Conservation (phyloP, 64 coral and sea anemone species). For the Pachyseris speciosa region DNA sequence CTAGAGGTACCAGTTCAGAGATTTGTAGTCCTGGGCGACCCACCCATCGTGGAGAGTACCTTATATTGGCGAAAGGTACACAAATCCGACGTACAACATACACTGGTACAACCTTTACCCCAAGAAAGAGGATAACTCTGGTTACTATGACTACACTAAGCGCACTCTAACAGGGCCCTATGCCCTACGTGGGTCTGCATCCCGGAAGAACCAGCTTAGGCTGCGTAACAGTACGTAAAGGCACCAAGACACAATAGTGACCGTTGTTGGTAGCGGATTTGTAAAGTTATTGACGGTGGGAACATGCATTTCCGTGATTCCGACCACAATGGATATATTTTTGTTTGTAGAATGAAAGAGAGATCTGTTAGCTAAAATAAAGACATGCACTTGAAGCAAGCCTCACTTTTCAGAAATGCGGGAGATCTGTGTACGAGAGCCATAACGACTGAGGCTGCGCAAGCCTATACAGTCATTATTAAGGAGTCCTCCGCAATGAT, state of each 20-base stretch:
- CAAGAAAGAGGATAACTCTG: slow-evolving; percentile 73
- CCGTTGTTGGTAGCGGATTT: slow-evolving; percentile 57
- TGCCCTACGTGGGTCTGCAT: slow-evolving; percentile 48
- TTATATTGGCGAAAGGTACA: slow-evolving; percentile 5
- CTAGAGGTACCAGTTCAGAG: too few species aligned
- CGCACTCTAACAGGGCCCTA: slow-evolving; percentile 23
- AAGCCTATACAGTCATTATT: too few species aligned
- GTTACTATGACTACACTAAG: slow-evolving; percentile 68
- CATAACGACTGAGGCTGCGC: too few species aligned
- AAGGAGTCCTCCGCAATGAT: too few species aligned
- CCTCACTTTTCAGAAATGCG: too few species aligned
- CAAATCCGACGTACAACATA: not conserved
- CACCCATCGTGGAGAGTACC: not conserved
- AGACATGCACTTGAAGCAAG: too few species aligned
- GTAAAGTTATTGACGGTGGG: slow-evolving; percentile 28
- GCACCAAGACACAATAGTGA: slow-evolving; percentile 35
- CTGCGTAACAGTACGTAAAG: slow-evolving; percentile 67
- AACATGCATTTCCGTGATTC: slow-evolving; percentile 49
- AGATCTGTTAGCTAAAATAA: too few species aligned
- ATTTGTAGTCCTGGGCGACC: too few species aligned
- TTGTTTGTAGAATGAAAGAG: slow-evolving; percentile 30
- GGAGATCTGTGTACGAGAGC: too few species aligned
- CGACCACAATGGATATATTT: slow-evolving; percentile 49
- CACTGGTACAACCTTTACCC: slow-evolving; percentile 76
- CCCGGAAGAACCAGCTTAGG: slow-evolving; percentile 29